phyloP scores from a whole-genome alignment of 2,797 vertebrate genomes.

The Danio jaintianensis region DNA sequence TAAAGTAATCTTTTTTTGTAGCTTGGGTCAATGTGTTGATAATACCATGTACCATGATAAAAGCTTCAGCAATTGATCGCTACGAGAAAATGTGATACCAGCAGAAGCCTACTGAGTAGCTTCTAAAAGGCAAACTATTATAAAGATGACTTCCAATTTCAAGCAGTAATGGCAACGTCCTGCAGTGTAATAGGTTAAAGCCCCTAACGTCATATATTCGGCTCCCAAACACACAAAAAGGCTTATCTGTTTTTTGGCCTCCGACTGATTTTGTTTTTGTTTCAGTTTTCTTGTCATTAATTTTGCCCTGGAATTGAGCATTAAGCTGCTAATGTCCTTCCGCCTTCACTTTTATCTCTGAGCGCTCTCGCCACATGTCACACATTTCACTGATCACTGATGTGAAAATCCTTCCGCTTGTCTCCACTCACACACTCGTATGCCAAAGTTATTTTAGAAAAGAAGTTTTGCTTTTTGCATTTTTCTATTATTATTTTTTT shows the following conservation, averaged over 20 bases:
- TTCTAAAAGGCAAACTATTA: neutral
- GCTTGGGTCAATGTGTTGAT: too few species aligned
- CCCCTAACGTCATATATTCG: neutral
- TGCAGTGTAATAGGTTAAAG: neutral
- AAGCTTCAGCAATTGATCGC: too few species aligned
- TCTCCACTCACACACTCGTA: neutral
- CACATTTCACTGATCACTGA: conserved; percentile 1
- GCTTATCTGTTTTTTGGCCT: neutral
- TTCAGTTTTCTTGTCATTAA: neutral
- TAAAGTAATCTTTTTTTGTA: too few species aligned
- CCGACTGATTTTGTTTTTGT: neutral
- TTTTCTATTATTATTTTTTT: too few species aligned
- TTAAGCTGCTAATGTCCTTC: neutral
- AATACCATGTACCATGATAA: too few species aligned
- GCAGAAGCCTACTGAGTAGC: neutral
- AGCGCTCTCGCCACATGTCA: neutral
- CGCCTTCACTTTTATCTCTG: neutral
- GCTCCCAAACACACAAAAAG: neutral
- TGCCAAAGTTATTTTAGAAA: too few species aligned
- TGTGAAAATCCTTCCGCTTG: conserved; percentile 29
- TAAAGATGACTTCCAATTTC: neutral
- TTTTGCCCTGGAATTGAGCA: neutral
- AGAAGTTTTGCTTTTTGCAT: too few species aligned
- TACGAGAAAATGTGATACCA: too few species aligned
- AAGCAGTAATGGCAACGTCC: neutral